Evolutionary conservation across 2,888 invertebrate species (phyloP).

Genomic region (Sipha maydis): DNA sequence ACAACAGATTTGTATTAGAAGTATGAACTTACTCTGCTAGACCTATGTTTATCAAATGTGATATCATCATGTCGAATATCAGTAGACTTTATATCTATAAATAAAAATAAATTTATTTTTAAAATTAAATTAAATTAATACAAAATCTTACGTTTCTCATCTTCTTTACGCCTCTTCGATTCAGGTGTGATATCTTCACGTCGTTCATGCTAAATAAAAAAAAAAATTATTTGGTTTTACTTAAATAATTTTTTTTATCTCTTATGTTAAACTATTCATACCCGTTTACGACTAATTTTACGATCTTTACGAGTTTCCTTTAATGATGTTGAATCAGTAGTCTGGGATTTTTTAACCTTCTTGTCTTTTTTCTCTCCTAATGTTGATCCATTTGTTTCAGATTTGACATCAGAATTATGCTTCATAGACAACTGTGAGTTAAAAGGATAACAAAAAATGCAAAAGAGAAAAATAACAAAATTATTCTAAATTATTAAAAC

Average conservation of each 20-base stretch:
- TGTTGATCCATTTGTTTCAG: slow-evolving; percentile 69
- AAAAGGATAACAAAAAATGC: slow-evolving; percentile 51
- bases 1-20: neutral
- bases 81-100: slow-evolving; percentile 32
- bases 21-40: slow-evolving; percentile 64
- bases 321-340: slow-evolving; percentile 75
- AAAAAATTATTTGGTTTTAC: slow-evolving; percentile 31
- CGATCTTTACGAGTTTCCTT: slow-evolving; percentile 83
- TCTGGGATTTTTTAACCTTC: slow-evolving; percentile 66
- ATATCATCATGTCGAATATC: slow-evolving; percentile 54
- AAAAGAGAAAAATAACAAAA: slow-evolving; percentile 40
- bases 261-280: slow-evolving; percentile 67
- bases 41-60: slow-evolving; percentile 63
- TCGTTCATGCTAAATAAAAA: slow-evolving; percentile 77
- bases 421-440: slow-evolving; percentile 45
- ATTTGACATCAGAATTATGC: slow-evolving; percentile 45
- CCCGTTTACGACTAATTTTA: slow-evolving; percentile 83
- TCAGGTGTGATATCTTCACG: slow-evolving; percentile 73
- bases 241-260: neutral
- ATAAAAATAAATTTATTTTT: neutral
- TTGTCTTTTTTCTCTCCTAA: slow-evolving; percentile 72
- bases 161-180: slow-evolving; percentile 83
- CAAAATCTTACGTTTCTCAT: slow-evolving; percentile 75
- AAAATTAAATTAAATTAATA: neutral
- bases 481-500: slow-evolving; percentile 17